These are phyloP conservation scores for Salarias fasciatus DNA, from an alignment of 2,797 vertebrate genomes.

Conservation along the genomic window DNA sequence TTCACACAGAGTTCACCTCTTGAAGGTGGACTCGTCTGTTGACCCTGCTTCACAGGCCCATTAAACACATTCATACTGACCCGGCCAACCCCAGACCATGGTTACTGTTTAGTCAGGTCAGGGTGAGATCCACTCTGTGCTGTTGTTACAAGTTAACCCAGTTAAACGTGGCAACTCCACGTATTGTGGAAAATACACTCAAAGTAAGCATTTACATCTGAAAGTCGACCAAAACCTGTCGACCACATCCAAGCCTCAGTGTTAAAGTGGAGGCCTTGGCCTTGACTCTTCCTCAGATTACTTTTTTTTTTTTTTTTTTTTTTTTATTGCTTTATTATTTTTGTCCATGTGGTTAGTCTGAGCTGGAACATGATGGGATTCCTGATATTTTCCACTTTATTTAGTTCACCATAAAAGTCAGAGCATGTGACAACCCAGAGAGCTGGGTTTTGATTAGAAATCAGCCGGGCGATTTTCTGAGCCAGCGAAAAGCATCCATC, in stretches of 20 bases:
- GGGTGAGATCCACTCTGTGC: neutral
- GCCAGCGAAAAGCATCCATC: conserved; percentile 23
- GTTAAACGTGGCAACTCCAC: neutral
- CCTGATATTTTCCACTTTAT: conserved; percentile 10
- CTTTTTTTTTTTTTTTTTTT: neutral
- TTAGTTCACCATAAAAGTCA: conserved; percentile 7
- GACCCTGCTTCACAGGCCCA: too few relatives aligned
- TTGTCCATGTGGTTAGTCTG: neutral
- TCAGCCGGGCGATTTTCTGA: conserved; percentile 27
- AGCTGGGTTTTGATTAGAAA: conserved; percentile 35
- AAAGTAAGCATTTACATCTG: too few relatives aligned
- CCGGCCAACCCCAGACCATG: too few relatives aligned
- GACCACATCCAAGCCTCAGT: neutral
- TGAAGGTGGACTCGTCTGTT: too few relatives aligned
- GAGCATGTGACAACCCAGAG: conserved; percentile 21
- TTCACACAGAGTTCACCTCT: too few relatives aligned
- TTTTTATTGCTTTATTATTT: neutral
- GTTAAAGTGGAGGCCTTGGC: neutral
- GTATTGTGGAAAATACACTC: too few relatives aligned
- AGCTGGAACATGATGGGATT: neutral
- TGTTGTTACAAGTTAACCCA: conserved; percentile 5
- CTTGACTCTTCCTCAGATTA: neutral
- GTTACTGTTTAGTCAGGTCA: too few relatives aligned
- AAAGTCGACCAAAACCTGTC: neutral
- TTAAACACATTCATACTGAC: too few relatives aligned